Conservation (phyloP, 2,113 vertebrate genomes). For the Bos javanicus region DNA sequence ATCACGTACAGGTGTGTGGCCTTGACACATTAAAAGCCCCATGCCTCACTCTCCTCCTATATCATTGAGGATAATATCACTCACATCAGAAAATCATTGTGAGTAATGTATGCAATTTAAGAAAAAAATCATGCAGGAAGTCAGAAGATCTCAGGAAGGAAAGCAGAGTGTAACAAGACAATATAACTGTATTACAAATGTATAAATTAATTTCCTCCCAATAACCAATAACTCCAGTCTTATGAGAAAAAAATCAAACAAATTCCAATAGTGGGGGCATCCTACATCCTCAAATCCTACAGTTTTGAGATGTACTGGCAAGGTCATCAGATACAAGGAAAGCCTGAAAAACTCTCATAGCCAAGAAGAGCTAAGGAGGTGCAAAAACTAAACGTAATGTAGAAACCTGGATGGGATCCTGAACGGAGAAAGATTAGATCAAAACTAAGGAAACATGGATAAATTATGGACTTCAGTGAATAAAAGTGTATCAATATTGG, state of each 20-base stretch:
- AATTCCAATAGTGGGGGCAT: neutral
- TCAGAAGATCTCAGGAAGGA: neutral
- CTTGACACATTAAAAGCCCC: neutral
- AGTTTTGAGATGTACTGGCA: neutral
- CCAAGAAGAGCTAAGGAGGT: neutral
- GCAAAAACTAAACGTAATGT: neutral
- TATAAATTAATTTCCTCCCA: neutral
- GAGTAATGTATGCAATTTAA: neutral
- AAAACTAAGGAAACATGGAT: neutral
- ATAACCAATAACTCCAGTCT: neutral
- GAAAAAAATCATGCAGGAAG: neutral
- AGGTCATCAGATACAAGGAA: neutral
- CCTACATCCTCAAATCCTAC: too few species aligned
- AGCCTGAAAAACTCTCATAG: neutral
- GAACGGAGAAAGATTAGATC: neutral
- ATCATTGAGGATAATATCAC: neutral
- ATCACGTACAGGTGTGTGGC: neutral
- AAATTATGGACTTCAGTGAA: neutral
- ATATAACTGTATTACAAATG: neutral
- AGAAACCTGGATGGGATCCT: neutral
- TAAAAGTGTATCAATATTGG: neutral
- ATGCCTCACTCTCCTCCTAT: neutral
- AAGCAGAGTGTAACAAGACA: neutral
- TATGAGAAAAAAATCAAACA: neutral
- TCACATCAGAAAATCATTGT: neutral